Percentiles rank a stretch among this genome's conserved stretches.
Evolutionary conservation across 2,888 invertebrate genomes (phyloP).

Genomic region (Oligia latruncula): DNA sequence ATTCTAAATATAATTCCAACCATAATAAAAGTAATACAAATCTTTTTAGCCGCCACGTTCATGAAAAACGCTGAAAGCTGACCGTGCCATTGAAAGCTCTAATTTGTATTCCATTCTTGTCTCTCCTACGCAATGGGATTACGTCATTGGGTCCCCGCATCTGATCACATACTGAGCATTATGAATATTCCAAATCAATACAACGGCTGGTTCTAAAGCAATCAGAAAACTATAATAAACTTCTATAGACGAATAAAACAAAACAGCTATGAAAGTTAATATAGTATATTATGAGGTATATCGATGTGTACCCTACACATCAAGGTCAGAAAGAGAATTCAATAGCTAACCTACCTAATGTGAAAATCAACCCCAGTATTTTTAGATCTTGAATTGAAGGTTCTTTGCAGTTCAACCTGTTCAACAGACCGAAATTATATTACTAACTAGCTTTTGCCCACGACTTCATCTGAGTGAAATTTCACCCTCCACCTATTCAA

Average conservation of each 20-base stretch:
- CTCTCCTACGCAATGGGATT: conserved; percentile 41
- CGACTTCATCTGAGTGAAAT: too few species aligned
- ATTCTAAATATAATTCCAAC: neutral
- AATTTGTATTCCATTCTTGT: conserved; percentile 58
- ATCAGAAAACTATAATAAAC: conserved; percentile 29
- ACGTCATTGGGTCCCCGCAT: conserved; percentile 41
- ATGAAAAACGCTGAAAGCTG: conserved; percentile 12
- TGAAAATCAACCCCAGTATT: neutral
- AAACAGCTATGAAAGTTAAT: neutral
- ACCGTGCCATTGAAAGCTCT: conserved; percentile 38
- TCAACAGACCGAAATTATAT: neutral
- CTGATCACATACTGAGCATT: conserved; percentile 31
- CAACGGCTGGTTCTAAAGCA: conserved; percentile 8
- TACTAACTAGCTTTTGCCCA: too few species aligned
- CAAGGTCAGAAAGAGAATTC: conserved; percentile 34
- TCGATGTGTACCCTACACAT: neutral
- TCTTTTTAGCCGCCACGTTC: too few species aligned
- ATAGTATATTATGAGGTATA: neutral
- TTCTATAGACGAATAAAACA: conserved; percentile 20
- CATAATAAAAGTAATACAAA: neutral
- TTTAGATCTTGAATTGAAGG: too few species aligned
- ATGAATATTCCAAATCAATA: conserved; percentile 46
- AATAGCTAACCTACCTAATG: neutral
- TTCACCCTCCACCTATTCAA: too few species aligned
- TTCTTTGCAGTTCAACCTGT: neutral